Conservation (phyloP, 2,888 invertebrate genomes). For the Cheiracanthium punctorium region DNA sequence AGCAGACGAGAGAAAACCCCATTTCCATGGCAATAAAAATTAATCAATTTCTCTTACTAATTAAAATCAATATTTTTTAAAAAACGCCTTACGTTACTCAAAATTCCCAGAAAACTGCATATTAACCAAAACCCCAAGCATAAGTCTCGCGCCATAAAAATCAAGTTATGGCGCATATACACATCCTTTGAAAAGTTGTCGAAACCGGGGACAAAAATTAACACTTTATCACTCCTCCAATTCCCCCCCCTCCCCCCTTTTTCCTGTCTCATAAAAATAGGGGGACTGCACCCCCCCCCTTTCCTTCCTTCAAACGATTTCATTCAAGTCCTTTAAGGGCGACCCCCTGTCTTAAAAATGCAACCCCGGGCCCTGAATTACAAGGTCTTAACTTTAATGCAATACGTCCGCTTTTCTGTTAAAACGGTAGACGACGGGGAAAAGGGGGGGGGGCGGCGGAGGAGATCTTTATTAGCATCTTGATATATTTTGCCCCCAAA, state of each 20-base stretch:
- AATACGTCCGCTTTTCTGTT: background rate
- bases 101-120: background rate
- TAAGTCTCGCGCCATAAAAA: conserved; percentile 9
- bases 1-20: too few relatives aligned
- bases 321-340: background rate
- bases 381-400: conserved; percentile 3
- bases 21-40: background rate
- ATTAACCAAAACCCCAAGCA: background rate
- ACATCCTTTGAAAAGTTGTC: conserved; percentile 28
- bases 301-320: background rate
- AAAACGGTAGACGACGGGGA: too few relatives aligned
- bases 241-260: background rate
- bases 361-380: background rate
- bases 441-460: background rate
- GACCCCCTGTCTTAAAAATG: background rate
- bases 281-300: background rate
- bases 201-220: conserved; percentile 17
- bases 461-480: background rate
- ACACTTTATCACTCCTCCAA: background rate
- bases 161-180: background rate
- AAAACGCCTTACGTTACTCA: background rate
- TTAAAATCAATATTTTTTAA: background rate
- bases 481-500: conserved; percentile 41
- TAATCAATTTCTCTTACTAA: background rate
- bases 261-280: background rate